Evolutionary conservation across 2,113 vertebrate genomes (phyloP).

Genomic region (Eurystomus gularis): DNA sequence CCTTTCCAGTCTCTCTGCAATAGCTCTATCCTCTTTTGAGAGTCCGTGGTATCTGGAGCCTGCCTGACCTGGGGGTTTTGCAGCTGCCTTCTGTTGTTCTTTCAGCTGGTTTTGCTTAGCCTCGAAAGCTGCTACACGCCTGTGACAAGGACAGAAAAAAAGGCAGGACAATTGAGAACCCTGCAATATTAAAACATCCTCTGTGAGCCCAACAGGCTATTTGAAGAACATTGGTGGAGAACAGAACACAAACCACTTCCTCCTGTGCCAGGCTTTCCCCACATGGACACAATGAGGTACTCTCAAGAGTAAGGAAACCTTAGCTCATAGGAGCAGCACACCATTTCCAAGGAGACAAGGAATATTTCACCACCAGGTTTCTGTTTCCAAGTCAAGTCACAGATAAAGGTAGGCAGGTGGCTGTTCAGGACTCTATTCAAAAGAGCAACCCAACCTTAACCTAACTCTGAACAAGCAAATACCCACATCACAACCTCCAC

Average conservation of each 20-base stretch:
- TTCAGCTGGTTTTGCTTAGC: conserved; percentile 79
- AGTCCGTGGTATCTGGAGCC: conserved; percentile 68
- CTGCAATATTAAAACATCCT: not conserved
- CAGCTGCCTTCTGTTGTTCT: conserved; percentile 48
- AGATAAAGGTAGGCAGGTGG: not conserved
- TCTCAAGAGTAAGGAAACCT: not conserved
- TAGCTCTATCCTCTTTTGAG: conserved; percentile 85
- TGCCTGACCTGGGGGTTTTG: conserved; percentile 12
- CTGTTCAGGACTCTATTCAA: not conserved
- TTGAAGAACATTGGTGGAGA: not conserved
- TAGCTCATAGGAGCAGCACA: not conserved
- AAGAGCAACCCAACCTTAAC: no score
- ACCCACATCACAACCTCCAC: not conserved
- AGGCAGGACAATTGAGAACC: not conserved
- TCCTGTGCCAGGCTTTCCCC: not conserved
- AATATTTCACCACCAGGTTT: not conserved
- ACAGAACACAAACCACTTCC: not conserved
- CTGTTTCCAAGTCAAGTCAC: not conserved
- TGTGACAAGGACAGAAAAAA: conserved; percentile 60
- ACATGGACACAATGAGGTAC: not conserved
- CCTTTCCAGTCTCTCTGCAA: conserved; percentile 88
- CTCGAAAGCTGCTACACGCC: conserved; percentile 89
- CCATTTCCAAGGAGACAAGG: not conserved
- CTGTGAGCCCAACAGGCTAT: not conserved
- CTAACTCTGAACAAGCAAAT: not conserved